A percentile compares a stretch with the other conserved stretches of the same genome.
Evolutionary conservation across 2,888 invertebrate species (phyloP).

Genomic region (Nysson spinosus): DNA sequence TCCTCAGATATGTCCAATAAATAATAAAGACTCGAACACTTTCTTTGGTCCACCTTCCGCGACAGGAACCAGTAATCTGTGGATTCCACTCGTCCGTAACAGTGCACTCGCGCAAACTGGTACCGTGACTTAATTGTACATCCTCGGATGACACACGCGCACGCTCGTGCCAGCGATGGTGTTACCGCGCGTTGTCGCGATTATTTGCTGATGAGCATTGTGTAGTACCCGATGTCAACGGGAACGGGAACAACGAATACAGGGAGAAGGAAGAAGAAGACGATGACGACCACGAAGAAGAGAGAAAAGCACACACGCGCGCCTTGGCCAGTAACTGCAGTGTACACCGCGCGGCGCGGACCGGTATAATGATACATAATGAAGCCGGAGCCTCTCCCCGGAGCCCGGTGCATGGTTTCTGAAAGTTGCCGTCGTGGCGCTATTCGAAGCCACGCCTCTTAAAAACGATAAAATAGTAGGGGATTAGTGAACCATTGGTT

Average conservation of each 20-base stretch:
- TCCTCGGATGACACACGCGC: constrained; percentile 30
- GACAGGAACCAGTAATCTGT: constrained; percentile 33
- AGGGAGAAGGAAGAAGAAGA: constrained; percentile 45
- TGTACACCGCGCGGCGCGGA: constrained; percentile 78
- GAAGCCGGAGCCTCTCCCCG: constrained; percentile 76
- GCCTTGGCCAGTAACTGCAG: constrained; percentile 74
- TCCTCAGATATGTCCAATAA: constrained; percentile 8
- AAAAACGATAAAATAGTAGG: constrained; percentile 3
- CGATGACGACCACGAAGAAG: constrained; percentile 58
- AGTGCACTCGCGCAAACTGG: constrained; percentile 49
- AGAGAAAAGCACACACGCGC: constrained; percentile 73
- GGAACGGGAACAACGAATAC: constrained; percentile 38
- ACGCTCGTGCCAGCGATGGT: constrained; percentile 42
- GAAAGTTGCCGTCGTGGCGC: constrained; percentile 67
- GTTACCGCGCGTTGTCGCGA: constrained; percentile 47
- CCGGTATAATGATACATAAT: constrained; percentile 78
- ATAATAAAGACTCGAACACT: background rate
- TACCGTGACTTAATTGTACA: constrained; percentile 49
- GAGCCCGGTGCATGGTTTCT: constrained; percentile 65
- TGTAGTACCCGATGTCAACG: constrained; percentile 38
- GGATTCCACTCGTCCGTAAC: constrained; percentile 19
- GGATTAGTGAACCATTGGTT: constrained; percentile 61
- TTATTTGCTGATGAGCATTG: constrained; percentile 48
- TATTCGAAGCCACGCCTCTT: constrained; percentile 64
- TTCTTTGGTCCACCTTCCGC: constrained; percentile 15